Percentiles rank a stretch among this genome's conserved stretches.
phyloP scores from a whole-genome alignment of 1,140 invertebrate species.

The Heliconius congener region DNA sequence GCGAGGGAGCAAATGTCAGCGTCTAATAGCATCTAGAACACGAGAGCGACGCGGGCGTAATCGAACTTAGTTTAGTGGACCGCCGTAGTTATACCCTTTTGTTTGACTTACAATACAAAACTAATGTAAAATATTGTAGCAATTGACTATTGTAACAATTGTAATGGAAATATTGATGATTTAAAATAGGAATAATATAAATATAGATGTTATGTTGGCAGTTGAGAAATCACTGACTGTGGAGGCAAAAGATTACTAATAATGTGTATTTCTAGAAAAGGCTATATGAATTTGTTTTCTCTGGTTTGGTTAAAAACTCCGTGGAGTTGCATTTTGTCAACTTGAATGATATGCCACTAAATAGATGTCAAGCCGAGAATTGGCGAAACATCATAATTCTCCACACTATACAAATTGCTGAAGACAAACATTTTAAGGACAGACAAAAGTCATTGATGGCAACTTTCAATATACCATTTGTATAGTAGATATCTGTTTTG shows the following conservation, averaged over 20 bases:
- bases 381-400: neutral
- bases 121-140: neutral
- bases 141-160: neutral
- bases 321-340: neutral
- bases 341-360: neutral
- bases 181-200: neutral
- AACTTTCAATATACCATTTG: no score
- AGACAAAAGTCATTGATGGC: no score
- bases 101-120: slow-evolving; percentile 36
- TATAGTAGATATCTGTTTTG: no score
- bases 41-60: slow-evolving; percentile 59
- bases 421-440: no score
- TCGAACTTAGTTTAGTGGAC: slow-evolving; percentile 61
- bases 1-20: slow-evolving; percentile 71
- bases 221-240: no score
- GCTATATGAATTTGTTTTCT: neutral
- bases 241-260: neutral
- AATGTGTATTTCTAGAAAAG: neutral
- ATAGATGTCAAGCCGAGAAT: neutral
- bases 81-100: slow-evolving; percentile 44
- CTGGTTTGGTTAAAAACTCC: neutral
- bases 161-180: neutral
- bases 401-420: no score
- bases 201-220: neutral
- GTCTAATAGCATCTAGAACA: slow-evolving; percentile 70